Conservation (phyloP, 2,888 invertebrate genomes). For the Ochropleura plecta region DNA sequence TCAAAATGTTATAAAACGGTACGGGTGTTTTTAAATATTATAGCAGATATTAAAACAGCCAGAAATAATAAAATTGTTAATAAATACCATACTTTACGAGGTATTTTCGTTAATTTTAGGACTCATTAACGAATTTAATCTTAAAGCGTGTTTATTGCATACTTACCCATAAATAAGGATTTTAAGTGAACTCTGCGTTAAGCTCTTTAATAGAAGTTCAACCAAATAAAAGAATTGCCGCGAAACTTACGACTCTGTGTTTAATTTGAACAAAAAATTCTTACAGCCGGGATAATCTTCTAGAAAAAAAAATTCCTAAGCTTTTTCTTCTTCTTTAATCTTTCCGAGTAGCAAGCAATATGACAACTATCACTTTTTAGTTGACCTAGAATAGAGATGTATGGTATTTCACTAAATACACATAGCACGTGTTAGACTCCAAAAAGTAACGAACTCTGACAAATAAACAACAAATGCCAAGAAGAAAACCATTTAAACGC, state of each 20-base stretch:
- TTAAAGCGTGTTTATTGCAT: conserved; percentile 34
- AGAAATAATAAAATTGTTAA: conserved; percentile 35
- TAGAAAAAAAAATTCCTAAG: neutral
- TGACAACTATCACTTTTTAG: neutral
- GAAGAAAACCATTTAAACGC: neutral
- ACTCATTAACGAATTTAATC: conserved; percentile 43
- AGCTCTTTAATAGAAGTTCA: conserved; percentile 14
- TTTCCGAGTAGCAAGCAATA: neutral
- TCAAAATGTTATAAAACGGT: neutral
- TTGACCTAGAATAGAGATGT: neutral
- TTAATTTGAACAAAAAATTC: conserved; percentile 10
- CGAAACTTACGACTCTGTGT: neutral
- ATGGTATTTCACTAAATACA: neutral
- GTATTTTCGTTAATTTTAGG: conserved; percentile 38
- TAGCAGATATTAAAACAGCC: conserved; percentile 14
- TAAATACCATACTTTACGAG: conserved; percentile 34
- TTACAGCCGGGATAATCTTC: neutral
- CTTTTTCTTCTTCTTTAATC: too few relatives aligned
- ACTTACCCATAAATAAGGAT: conserved; percentile 28
- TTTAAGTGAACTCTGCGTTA: conserved; percentile 12
- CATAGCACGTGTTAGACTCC: neutral
- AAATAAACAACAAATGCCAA: neutral
- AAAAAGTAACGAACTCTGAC: neutral
- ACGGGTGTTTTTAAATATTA: neutral
- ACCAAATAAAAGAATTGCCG: conserved; percentile 14